Base-by-base conservation (phyloP, 2,113 vertebrate species). In the Pongo abelii region DNA sequence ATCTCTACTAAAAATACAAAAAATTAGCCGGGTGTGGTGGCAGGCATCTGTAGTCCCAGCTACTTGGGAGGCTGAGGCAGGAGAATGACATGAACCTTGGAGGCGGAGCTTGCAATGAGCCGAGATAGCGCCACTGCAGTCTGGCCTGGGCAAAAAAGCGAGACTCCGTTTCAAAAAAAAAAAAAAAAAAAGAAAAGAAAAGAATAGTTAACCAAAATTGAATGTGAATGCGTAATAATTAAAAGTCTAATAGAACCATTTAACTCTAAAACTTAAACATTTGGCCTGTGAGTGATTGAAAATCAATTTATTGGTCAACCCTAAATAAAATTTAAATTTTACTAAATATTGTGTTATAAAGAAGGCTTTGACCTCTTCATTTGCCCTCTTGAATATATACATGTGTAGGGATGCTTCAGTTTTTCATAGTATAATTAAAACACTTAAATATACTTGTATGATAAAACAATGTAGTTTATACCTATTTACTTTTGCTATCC, bases 261-360 rank as follows among this genome's bases (percentile, higher is more conserved):
- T 59, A 61, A 32, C 40, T 70, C 48, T 8, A 23, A 91, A 91
- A 83, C 12, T 8, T 72, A 83, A 46, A 70, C 38, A 72, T 84
- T 72, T 57, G 8, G 4, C 48, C 52, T 43, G 2, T 74, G 52
- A 92, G 14, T 61, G 38, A n/a, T 23, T 32, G 14, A 80, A 57
- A 32, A 72, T 18, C 30, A 85, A 40, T 89, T n/a, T 98, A 77
- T 84, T 97, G 84, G 77, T 98, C 89, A 95, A 74, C 94, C 38
- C 70, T 97, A 98, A 98, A 97, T 92, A 93, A 97, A 97, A 98
- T 98, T 97, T 96, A 97, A 96, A 89, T 97, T 98, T 97, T 93
- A 97, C 96, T 97, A 97, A 96, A 93, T 96, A 97, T 61, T 98
- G 61, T 83, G 74, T 35, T 97, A 57, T 91, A 89, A 98, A 97